Evolutionary conservation across 2,797 vertebrate species (phyloP).

Genomic region (Pseudochirops cupreus): DNA sequence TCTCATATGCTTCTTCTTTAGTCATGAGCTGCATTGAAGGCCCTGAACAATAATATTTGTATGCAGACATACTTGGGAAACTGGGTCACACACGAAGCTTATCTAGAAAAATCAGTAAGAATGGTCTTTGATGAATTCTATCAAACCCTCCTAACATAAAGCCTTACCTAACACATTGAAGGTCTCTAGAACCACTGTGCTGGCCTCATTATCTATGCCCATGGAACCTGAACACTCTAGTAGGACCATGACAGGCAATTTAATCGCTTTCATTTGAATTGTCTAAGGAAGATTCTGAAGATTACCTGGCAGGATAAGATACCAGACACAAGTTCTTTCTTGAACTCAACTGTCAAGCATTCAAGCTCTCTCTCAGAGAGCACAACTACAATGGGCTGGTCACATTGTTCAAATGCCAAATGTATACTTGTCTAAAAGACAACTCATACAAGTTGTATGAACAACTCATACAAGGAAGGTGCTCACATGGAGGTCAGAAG

Average conservation of each 20-base stretch:
- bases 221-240: neutral
- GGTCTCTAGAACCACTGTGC: neutral
- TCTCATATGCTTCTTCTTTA: neutral
- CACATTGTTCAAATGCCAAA: neutral
- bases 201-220: neutral
- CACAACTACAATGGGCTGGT: neutral
- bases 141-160: neutral
- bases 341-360: neutral
- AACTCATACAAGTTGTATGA: neutral
- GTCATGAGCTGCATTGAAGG: neutral
- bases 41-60: neutral
- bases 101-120: neutral
- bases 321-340: neutral
- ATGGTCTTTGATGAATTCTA: neutral
- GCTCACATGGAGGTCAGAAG: neutral
- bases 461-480: neutral
- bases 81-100: neutral
- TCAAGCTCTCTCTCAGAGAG: neutral
- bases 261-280: neutral
- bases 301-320: neutral
- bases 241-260: neutral
- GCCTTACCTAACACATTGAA: neutral
- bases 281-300: neutral
- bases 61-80: neutral
- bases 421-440: neutral